A percentile compares a stretch with the other conserved stretches of the same genome.
phyloP scores from a whole-genome alignment of 2,797 vertebrate species.

The Poecilia wingei region DNA sequence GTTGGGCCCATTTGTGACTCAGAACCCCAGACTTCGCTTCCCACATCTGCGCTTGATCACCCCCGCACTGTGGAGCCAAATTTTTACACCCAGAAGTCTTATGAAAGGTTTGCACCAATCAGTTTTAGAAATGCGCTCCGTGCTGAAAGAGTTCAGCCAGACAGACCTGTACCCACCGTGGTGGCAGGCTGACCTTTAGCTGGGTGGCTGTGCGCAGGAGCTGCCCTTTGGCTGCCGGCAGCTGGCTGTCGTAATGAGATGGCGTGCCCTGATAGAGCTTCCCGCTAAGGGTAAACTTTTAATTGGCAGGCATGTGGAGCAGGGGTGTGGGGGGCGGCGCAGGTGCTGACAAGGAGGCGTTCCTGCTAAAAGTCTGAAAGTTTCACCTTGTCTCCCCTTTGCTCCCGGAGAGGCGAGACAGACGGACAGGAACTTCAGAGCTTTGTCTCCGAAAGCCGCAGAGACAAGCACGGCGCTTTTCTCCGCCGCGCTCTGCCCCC shows the following conservation, averaged over 20 bases:
- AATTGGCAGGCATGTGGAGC: slow-evolving; percentile 66
- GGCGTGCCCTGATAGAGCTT: slow-evolving; percentile 73
- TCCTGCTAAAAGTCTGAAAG: slow-evolving; percentile 28
- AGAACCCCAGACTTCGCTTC: slow-evolving; percentile 15
- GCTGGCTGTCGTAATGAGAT: slow-evolving; percentile 83
- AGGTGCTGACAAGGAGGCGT: slow-evolving; percentile 69
- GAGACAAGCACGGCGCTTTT: slow-evolving; percentile 27
- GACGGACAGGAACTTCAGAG: slow-evolving; percentile 49
- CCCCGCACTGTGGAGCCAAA: slow-evolving; percentile 36
- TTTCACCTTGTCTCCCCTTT: slow-evolving; percentile 68
- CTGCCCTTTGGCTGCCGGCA: slow-evolving; percentile 77
- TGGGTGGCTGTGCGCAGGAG: slow-evolving; percentile 55
- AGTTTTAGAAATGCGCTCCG: slow-evolving; percentile 19
- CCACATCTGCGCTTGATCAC: slow-evolving; percentile 22
- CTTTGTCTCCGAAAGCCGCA: slow-evolving; percentile 26
- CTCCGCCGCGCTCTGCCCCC: slow-evolving; percentile 2
- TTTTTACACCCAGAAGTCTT: slow-evolving; percentile 30
- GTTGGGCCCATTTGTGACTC: slow-evolving; percentile 52
- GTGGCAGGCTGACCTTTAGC: slow-evolving; percentile 74
- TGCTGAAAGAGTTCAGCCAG: background rate
- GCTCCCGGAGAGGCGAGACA: slow-evolving; percentile 52
- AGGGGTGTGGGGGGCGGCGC: slow-evolving; percentile 35
- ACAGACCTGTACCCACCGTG: slow-evolving; percentile 5
- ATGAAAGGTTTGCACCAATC: slow-evolving; percentile 42
- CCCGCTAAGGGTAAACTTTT: slow-evolving; percentile 77